These are phyloP conservation scores for Acanthurus lineatus DNA, from an alignment of 2,797 vertebrate species.

Conservation along the genomic window DNA sequence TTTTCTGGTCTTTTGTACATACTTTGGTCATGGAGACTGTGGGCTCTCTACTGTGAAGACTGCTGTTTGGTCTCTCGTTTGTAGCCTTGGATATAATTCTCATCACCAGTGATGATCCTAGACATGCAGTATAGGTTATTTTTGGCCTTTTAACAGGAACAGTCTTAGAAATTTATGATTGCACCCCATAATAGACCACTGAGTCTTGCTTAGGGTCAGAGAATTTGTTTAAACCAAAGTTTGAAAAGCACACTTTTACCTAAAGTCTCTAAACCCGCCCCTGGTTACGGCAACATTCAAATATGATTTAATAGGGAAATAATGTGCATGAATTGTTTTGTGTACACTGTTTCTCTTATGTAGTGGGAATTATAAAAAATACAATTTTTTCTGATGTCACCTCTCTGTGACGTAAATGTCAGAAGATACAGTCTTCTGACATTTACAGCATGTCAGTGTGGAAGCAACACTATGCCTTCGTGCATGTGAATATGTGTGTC, in stretches of 20 bases:
- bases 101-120: no score
- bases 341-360: neutral
- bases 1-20: no score
- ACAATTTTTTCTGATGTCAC: slow-evolving; percentile 9
- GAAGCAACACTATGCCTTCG: slow-evolving; percentile 39
- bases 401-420: slow-evolving; percentile 31
- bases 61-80: no score
- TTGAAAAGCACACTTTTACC: neutral
- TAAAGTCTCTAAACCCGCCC: neutral
- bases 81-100: no score
- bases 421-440: slow-evolving; percentile 47
- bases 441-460: slow-evolving; percentile 59
- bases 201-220: neutral
- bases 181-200: neutral
- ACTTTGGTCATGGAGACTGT: no score
- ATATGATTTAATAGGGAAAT: slow-evolving; percentile 9
- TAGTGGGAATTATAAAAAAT: neutral
- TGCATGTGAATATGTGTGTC: slow-evolving; percentile 36
- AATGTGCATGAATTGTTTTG: neutral
- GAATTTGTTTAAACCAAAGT: neutral
- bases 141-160: no score
- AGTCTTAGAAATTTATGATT: no score
- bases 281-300: neutral
- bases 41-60: no score
- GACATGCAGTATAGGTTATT: no score